Percentiles rank a stretch among this genome's conserved stretches.
phyloP scores from a whole-genome alignment of 2,113 vertebrate species.

The Haemorhous mexicanus region DNA sequence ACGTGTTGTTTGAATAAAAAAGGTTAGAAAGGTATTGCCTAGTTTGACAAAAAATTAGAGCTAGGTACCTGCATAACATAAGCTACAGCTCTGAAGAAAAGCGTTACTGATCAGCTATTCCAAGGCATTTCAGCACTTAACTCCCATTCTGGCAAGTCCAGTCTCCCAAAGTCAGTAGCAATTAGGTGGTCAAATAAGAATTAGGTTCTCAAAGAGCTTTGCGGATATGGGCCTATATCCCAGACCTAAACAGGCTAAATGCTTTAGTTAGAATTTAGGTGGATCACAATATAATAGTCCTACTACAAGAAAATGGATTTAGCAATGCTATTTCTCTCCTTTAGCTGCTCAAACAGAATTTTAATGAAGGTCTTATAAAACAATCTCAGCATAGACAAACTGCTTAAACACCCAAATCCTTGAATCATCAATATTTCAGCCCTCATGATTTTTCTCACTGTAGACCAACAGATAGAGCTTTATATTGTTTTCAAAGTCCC shows the following conservation, averaged over 20 bases:
- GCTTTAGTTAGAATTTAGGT: slow-evolving; percentile 1
- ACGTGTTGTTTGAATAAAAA: neutral
- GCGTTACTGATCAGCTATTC: neutral
- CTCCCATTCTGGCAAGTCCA: neutral
- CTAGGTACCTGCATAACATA: neutral
- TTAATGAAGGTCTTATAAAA: slow-evolving; percentile 51
- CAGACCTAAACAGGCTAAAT: slow-evolving; percentile 24
- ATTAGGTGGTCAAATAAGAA: neutral
- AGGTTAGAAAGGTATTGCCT: neutral
- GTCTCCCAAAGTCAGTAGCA: neutral
- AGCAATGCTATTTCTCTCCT: slow-evolving; percentile 4
- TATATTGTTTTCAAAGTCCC: slow-evolving; percentile 25
- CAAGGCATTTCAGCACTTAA: neutral
- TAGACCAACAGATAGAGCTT: neutral
- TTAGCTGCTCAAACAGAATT: slow-evolving; percentile 46
- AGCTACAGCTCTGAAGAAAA: neutral
- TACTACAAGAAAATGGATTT: slow-evolving; percentile 18
- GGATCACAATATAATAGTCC: neutral
- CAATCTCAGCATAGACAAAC: neutral
- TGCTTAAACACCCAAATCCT: slow-evolving; percentile 50
- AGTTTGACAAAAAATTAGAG: neutral
- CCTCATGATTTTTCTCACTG: neutral
- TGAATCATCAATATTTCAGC: slow-evolving; percentile 43
- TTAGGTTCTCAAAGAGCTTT: neutral
- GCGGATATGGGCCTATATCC: neutral